phyloP scores from a whole-genome alignment of 1,140 invertebrate genomes.

The Drosophila erecta region DNA sequence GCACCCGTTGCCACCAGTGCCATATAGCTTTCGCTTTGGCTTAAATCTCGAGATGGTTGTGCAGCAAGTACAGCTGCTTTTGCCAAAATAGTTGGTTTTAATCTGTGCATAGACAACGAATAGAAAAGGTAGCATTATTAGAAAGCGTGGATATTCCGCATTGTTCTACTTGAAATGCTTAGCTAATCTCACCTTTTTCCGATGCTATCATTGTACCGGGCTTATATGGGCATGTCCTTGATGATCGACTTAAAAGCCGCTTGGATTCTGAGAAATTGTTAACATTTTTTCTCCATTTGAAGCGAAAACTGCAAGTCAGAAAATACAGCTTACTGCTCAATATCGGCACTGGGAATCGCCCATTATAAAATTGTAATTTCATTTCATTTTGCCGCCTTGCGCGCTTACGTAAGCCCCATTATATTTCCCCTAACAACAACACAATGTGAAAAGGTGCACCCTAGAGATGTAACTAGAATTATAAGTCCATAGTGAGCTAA shows the following conservation, averaged over 20 bases:
- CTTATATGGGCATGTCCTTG: no score
- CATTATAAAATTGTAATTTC: constrained; percentile 74
- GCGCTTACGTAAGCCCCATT: constrained; percentile 71
- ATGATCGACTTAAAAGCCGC: no score
- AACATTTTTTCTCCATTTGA: neutral
- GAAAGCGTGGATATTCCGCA: neutral
- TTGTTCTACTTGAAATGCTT: no score
- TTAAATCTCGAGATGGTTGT: constrained; percentile 10
- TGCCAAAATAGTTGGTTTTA: neutral
- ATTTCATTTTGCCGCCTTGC: constrained; percentile 76
- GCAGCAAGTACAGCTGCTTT: constrained; percentile 12
- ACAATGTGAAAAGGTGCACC: constrained; percentile 21
- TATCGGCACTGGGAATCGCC: constrained; percentile 79
- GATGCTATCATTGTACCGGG: no score
- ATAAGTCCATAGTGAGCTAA: neutral
- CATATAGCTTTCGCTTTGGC: constrained; percentile 52
- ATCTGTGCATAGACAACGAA: neutral
- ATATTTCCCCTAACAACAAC: constrained; percentile 33
- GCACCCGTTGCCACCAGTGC: constrained; percentile 34
- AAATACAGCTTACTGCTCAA: neutral
- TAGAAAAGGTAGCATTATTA: neutral
- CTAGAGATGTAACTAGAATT: constrained; percentile 29
- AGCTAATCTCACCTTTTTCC: no score
- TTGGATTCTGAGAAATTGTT: no score
- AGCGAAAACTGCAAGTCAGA: neutral